phyloP scores from a whole-genome alignment of 2,888 invertebrate species.

The Shargacucullia verbasci region DNA sequence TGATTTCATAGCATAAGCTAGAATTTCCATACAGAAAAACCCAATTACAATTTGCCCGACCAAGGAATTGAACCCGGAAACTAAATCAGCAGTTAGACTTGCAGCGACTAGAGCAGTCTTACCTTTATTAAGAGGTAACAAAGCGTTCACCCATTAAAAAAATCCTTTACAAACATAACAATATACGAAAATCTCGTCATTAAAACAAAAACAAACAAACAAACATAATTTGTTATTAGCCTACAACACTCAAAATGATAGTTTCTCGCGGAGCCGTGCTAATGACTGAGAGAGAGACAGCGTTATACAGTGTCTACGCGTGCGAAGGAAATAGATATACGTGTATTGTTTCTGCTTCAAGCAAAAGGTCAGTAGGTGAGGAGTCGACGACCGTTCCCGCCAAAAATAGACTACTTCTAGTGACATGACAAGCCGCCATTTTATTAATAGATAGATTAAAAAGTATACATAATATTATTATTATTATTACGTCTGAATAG shows the following conservation, averaged over 20 bases:
- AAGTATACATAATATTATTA: too few relatives aligned
- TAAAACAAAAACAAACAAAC: slow-evolving; percentile 37
- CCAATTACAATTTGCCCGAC: too few relatives aligned
- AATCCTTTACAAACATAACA: slow-evolving; percentile 18
- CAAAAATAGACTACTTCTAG: slow-evolving; percentile 63
- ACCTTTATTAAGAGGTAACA: too few relatives aligned
- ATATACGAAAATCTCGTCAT: slow-evolving; percentile 31
- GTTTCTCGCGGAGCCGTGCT: slow-evolving; percentile 37
- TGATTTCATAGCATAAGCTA: too few relatives aligned
- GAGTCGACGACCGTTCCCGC: slow-evolving; percentile 73
- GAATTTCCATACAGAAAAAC: too few relatives aligned
- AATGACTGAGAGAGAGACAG: slow-evolving; percentile 65
- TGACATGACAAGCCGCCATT: slow-evolving; percentile 54
- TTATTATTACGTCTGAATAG: too few relatives aligned
- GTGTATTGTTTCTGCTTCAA: slow-evolving; percentile 49
- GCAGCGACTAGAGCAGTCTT: too few relatives aligned
- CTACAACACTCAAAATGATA: slow-evolving; percentile 33
- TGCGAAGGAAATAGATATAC: slow-evolving; percentile 52
- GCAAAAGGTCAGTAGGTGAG: slow-evolving; percentile 68
- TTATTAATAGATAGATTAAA: slow-evolving; percentile 29
- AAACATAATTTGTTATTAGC: slow-evolving; percentile 34
- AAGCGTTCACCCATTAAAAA: slow-evolving; percentile 19
- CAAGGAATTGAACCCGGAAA: too few relatives aligned
- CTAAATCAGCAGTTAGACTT: too few relatives aligned
- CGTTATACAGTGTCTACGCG: slow-evolving; percentile 21